Evolutionary conservation across 2,888 invertebrate genomes (phyloP), one percentile per base, ranked within the genome.

Genomic region (Therioaphis trifolii): DNA sequence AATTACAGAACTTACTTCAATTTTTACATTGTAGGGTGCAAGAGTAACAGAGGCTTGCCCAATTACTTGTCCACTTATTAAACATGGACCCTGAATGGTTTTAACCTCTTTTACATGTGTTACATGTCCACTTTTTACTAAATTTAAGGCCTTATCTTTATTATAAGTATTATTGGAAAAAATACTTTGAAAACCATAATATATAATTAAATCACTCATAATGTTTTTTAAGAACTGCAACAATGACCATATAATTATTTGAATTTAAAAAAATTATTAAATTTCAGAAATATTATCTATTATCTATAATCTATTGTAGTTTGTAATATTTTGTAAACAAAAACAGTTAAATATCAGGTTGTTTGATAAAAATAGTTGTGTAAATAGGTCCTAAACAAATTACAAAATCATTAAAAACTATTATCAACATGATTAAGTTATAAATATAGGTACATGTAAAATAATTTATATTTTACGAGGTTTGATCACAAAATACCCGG

Each of bases 121-220:
- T 11, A 66, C 66, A 66, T 66, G 40, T 40, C 66, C 66, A 66
- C 40, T 66, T 66, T 66, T 66, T 11, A 66, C 9, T 66, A 40
- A 40, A 40, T 66, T 66, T 21, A 66, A n/a, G 9, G 40, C 5
- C 3, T 66, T 40, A n/a, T 66, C 40, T 68, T 43, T 40, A 68
- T 68, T 68, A 43, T 68, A 68, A 43, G 0, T 40, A 15, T 68
- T 40, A 11, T 68, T 43, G 11, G 40, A 40, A 4, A 21, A 68
- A 11, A 68, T 68, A 43, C 27, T 68, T 68, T 68, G 68, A 68
- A 68, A 43, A 12, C 68, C 68, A 68, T 68, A 14, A 68, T 68
- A n/a, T 43, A 68, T 43, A 43, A 68, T 43, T 68, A 68, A 68
- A 68, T 68, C 68, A 21, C 40, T 68, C 68, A 40, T 68, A 9